Evolutionary conservation across 2,888 invertebrate genomes (phyloP).

Genomic region (Galeopsomyia nigrocyanea): DNA sequence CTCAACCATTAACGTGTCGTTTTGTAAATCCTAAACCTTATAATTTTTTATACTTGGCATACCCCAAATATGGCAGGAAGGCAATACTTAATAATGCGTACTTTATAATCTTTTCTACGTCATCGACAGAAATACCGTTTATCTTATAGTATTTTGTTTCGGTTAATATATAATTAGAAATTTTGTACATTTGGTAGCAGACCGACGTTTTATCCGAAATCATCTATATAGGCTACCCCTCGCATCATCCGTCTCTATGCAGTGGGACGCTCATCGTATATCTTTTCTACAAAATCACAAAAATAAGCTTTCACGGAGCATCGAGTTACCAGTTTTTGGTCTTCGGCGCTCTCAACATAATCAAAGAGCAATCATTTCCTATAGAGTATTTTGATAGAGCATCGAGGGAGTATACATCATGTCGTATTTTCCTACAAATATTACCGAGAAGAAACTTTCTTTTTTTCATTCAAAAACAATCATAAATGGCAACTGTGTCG

Average conservation of each 20-base stretch:
- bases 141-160: slow-evolving; percentile 33
- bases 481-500: neutral
- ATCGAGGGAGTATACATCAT: slow-evolving; percentile 16
- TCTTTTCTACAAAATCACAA: slow-evolving; percentile 49
- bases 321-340: slow-evolving; percentile 46
- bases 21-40: slow-evolving; percentile 67
- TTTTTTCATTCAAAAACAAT: neutral
- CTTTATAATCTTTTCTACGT: slow-evolving; percentile 45
- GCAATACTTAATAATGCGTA: slow-evolving; percentile 72
- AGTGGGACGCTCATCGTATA: slow-evolving; percentile 43
- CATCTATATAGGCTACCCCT: slow-evolving; percentile 35
- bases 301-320: slow-evolving; percentile 50
- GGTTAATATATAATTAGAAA: slow-evolving; percentile 51
- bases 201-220: slow-evolving; percentile 30
- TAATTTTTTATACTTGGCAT: slow-evolving; percentile 72
- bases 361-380: slow-evolving; percentile 40
- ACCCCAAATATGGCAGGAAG: slow-evolving; percentile 77
- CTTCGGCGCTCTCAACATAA: slow-evolving; percentile 37
- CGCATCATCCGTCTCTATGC: slow-evolving; percentile 33
- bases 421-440: no score
- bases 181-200: slow-evolving; percentile 55
- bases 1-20: slow-evolving; percentile 52
- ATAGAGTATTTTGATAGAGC: slow-evolving; percentile 26
- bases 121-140: slow-evolving; percentile 36
- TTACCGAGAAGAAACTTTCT: neutral